Base-by-base conservation (phyloP, 2,113 vertebrate genomes). In the Gambusia holbrooki region DNA sequence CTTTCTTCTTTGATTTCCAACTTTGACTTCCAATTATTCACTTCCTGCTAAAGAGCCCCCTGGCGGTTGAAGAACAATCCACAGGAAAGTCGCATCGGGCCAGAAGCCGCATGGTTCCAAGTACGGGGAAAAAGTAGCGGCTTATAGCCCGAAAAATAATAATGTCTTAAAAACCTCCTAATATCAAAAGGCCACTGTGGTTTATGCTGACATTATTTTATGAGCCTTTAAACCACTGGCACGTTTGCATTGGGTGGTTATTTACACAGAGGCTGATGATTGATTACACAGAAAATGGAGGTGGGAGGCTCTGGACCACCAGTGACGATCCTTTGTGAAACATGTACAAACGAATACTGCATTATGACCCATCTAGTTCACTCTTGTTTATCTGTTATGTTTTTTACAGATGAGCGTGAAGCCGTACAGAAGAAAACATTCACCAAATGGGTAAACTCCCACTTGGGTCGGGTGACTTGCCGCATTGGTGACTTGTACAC, bases 371-470 rank as follows among this genome's bases (percentile, higher is more conserved):
- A 4, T 19, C 67, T 13, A 75, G 29, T 64, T 54, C 8, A n/a
- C 61, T 33, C 14, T 37, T 1, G 11, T n/a, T 29, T 45, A 22
- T 13, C 4, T 45, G 22, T n/a, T 71, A 66, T 45, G 82, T 27
- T 27, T 13, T 15, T 63, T 84, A 58, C 88, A 98, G 97, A 98
- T 93, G 97, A 97, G 82, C 95, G 97, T 73, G 97, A 98, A 89
- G 97, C 97, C 0, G 97, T 98, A 33, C 97, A 98, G 92, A 98
- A 97, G 94, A 98, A 98, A 89, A 98, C 97, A 68, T 97, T 98
- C 79, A 98, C 96, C 80, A 98, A 98, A 92, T 98, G 97, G 97
- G 97, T 98, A 73, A 98, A 98, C 91, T 98, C 97, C 12, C 97
- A 98, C 93, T 93, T 98, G 85, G 95, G 96, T 66, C 92, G 97